Base-by-base conservation (phyloP, 1,140 invertebrate species). In the Rhagoletis pomonella region DNA sequence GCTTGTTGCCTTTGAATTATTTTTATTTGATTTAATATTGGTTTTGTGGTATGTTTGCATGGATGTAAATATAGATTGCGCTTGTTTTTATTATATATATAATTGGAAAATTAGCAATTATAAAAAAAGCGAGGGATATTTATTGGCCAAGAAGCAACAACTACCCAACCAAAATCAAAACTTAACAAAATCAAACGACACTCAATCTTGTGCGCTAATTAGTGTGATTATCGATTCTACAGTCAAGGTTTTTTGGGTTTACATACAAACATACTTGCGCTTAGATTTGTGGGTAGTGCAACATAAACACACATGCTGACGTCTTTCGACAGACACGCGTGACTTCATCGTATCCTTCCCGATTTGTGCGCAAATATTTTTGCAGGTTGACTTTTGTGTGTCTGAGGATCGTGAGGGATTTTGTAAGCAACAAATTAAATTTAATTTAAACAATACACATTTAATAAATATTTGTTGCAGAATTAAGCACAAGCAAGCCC, bases 161-260 rank as follows among this genome's bases (percentile, higher is more conserved):
- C 50, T 55, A 55, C 50, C 50, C 9, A 62, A n/a, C 3, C 60
- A 62, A 4, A 9, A 62, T 4, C n/a, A 14, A 17, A 62, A n/a
- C 12, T 62, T 14, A 1, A 17, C 73, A 3, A 47, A 73, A 3
- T 50, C 42, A 42, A 1, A 1, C 19, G n/a, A 29, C 17, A 10
- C 44, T 81, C 73, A 81, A 19, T 55, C 73, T 55, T 58, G 4
- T 50, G 19, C n/a, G 17, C n/a, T 81, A 81, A 81, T 81, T 58
- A 81, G 9, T 55, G 47, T 55, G 47, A 81, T 81, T 81, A 81
- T 58, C 73, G 47, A 29, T 81, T 5, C 29, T 10, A 5, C 29
- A 67, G 6, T 67, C 64, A 67, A 62, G 7, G 60, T 62, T 14
- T 67, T 67, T 67, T 67, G 7, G 0, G n/a, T 62, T 62, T 62